Evolutionary conservation across 2,888 invertebrate genomes (phyloP).

Genomic region (Machimus atricapillus): DNA sequence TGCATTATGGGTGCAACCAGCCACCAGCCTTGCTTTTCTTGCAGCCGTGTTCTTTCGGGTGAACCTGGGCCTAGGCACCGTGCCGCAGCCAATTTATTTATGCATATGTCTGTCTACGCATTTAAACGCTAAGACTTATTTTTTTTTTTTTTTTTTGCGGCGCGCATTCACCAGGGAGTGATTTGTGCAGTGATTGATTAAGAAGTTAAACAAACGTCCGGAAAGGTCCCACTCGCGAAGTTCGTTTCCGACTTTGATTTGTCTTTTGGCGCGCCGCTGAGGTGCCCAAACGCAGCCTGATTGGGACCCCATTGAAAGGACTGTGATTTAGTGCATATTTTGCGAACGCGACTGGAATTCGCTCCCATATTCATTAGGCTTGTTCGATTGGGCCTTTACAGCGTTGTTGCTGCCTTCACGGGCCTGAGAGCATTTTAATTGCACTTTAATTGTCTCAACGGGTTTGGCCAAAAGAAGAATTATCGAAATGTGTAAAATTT

Average conservation of each 20-base stretch:
- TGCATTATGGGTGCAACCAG: conserved; percentile 4
- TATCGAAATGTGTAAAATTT: too few relatives aligned
- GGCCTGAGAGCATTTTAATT: background rate
- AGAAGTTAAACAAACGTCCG: conserved; percentile 29
- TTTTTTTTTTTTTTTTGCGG: background rate
- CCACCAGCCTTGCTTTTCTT: background rate
- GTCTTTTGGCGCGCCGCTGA: background rate
- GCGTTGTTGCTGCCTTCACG: background rate
- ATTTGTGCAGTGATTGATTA: conserved; percentile 32
- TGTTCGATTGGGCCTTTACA: background rate
- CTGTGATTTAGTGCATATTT: background rate
- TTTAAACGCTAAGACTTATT: background rate
- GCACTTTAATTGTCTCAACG: background rate
- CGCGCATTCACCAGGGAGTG: conserved; percentile 5
- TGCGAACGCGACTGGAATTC: background rate
- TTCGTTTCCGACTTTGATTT: conserved; percentile 17
- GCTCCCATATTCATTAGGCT: background rate
- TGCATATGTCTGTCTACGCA: conserved; percentile 15
- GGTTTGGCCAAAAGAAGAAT: background rate
- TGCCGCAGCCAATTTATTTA: background rate
- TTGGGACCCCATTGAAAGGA: background rate
- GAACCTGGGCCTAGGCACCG: background rate
- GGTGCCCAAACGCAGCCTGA: background rate
- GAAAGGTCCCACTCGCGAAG: background rate
- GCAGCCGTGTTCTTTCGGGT: background rate